These are phyloP conservation scores for Branchinecta lindahli DNA, from an alignment of 1,140 invertebrate species.

Conservation along the genomic window DNA sequence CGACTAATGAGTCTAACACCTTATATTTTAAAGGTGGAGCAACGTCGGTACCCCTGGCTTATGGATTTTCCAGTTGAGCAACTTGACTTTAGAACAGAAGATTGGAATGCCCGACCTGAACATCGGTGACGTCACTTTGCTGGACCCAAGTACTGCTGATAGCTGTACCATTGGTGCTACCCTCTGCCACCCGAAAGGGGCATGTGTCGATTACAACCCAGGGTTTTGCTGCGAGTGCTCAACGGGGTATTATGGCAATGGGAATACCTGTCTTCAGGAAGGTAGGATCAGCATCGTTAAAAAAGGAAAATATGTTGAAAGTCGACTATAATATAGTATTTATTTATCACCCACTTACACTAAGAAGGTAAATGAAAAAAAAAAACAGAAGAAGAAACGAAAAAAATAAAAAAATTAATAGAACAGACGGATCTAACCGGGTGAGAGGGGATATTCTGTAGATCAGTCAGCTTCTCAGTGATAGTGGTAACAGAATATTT, in stretches of 20 bases:
- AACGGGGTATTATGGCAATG: constrained; percentile 71
- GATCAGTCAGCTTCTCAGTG: too few species aligned
- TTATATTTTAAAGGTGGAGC: constrained; percentile 47
- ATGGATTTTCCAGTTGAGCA: constrained; percentile 66
- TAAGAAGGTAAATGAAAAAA: too few species aligned
- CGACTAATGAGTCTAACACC: constrained; percentile 12
- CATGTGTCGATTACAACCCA: constrained; percentile 58
- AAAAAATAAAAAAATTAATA: too few species aligned
- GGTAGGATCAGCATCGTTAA: constrained; percentile 35
- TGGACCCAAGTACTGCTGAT: constrained; percentile 26
- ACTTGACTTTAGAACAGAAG: constrained; percentile 40
- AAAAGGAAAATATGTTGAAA: constrained; percentile 9
- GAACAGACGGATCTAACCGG: too few species aligned
- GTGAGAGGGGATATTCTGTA: too few species aligned
- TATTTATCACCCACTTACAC: too few species aligned
- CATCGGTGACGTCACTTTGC: constrained; percentile 22
- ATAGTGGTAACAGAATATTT: too few species aligned
- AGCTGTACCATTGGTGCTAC: constrained; percentile 41
- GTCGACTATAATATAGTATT: neutral
- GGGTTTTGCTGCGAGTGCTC: constrained; percentile 81
- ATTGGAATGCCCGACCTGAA: constrained; percentile 48
- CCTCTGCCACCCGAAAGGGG: constrained; percentile 61
- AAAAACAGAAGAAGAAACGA: too few species aligned
- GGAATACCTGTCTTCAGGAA: constrained; percentile 64
- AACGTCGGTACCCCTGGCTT: constrained; percentile 65